Evolutionary conservation across 2,113 vertebrate species (phyloP), one percentile per base, ranked within the genome.

Genomic region (Lepidothrix coronata): DNA sequence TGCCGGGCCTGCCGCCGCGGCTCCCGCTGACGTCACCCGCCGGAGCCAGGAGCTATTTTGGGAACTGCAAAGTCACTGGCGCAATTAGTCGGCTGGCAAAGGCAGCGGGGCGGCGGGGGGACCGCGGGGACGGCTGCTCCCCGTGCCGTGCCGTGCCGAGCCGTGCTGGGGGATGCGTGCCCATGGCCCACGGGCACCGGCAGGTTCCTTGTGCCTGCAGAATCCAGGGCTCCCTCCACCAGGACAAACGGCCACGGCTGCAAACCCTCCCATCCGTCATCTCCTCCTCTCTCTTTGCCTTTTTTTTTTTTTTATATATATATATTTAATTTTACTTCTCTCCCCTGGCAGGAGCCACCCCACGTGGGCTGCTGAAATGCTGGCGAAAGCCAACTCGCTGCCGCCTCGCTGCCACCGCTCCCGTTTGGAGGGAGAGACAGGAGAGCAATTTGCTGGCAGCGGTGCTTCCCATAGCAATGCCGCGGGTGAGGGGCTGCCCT

Each of bases 31-130:
- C 93, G 88, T 93, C 91, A 93, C 48, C 85, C 30, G 70, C 39
- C 43, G 83, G 91, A 91, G 93, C 91, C 83, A 20, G 91, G 6
- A 57, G 95, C 94, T 97, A 97, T 97, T 97, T 95, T 84, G 86
- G 95, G 96, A 96, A 84, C 86, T 91, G 94, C 94, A 91, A 81
- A 95, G 95, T 97, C 96, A 97, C 91, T 84, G 91, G 88, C 67
- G 76, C 93, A 96, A 93, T 96, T 89, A 96, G 68, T 16, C 68
- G 67, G 23, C 80, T 85, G 95, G 94, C 91, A 55, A 71, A 84
- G 87, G 79, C 63, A 75, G 57, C 20, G 43, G 72, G 46, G 61
- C 3, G 55, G 28, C 16, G 17, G 41, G 9, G 66, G 67, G 57
- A 20, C 62, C 9, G 12, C 9, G 35, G 88, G 49, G 55, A 22